These are phyloP conservation scores for Morone chrysops DNA, from an alignment of 2,113 vertebrate genomes.

Conservation along the genomic window DNA sequence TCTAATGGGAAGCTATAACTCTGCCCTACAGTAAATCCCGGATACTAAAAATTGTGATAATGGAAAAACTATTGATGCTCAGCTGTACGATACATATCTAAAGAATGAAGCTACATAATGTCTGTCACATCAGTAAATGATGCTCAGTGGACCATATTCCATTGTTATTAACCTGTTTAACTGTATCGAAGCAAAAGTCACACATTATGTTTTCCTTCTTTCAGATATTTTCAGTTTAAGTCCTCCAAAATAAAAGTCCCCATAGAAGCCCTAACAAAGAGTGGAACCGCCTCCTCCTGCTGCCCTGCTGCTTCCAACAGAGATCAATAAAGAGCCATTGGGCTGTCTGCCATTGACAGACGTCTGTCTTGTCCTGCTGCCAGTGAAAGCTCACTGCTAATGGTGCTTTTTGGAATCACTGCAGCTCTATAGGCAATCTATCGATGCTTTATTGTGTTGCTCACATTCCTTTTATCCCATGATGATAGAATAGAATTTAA, in stretches of 20 bases:
- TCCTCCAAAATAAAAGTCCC: conserved; percentile 12
- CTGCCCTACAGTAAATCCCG: too few species aligned
- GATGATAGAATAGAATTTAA: conserved; percentile 2
- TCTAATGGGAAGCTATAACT: neutral
- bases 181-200: neutral
- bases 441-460: neutral
- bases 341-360: conserved; percentile 72
- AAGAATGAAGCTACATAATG: neutral
- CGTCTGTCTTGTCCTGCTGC: conserved; percentile 52
- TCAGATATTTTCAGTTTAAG: neutral
- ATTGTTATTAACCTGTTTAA: neutral
- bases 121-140: neutral
- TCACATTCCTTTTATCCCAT: neutral
- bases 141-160: neutral
- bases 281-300: conserved; percentile 6
- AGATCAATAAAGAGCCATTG: conserved; percentile 71
- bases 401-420: conserved; percentile 33
- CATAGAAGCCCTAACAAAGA: conserved; percentile 32
- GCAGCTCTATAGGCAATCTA: conserved; percentile 3
- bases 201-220: neutral
- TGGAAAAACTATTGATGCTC: neutral
- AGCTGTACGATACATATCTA: neutral
- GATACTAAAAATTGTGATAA: neutral
- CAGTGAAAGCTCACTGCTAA: conserved; percentile 40
- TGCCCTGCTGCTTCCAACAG: conserved; percentile 34